phyloP scores from a whole-genome alignment of 2,888 invertebrate species.

The Diadegma fenestrale region DNA sequence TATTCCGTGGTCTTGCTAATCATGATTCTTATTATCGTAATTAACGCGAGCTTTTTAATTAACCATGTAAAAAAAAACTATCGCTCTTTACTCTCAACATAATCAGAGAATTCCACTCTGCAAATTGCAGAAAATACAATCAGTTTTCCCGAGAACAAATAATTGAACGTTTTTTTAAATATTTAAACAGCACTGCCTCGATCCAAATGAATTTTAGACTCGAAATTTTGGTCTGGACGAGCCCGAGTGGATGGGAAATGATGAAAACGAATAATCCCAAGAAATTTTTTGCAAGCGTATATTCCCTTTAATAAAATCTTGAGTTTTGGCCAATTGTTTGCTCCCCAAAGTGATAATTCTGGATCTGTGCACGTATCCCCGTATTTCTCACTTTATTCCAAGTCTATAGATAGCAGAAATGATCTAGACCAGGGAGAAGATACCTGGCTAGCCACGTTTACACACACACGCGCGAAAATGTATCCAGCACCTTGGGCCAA shows the following conservation, averaged over 20 bases:
- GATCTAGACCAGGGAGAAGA: constrained; percentile 33
- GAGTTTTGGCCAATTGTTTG: background rate
- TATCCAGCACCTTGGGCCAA: constrained; percentile 51
- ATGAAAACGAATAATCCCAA: background rate
- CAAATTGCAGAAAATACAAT: background rate
- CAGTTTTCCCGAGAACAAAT: background rate
- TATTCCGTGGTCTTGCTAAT: background rate
- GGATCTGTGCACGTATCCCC: constrained; percentile 13
- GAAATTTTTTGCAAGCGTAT: no score
- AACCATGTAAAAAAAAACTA: background rate
- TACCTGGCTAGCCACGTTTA: constrained; percentile 2
- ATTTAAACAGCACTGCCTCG: background rate
- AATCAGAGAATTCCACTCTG: background rate
- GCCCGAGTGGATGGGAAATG: background rate
- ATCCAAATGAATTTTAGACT: background rate
- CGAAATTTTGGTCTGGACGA: background rate
- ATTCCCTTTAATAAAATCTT: no score
- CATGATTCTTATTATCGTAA: background rate
- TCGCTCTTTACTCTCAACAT: background rate
- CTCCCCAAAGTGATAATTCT: constrained; percentile 8
- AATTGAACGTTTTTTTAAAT: background rate
- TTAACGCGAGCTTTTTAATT: background rate
- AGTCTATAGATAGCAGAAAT: background rate
- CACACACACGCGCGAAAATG: constrained; percentile 18
- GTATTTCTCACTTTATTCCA: constrained; percentile 25